phyloP scores from a whole-genome alignment of 2,888 invertebrate species.

The Autographa pulchrina region DNA sequence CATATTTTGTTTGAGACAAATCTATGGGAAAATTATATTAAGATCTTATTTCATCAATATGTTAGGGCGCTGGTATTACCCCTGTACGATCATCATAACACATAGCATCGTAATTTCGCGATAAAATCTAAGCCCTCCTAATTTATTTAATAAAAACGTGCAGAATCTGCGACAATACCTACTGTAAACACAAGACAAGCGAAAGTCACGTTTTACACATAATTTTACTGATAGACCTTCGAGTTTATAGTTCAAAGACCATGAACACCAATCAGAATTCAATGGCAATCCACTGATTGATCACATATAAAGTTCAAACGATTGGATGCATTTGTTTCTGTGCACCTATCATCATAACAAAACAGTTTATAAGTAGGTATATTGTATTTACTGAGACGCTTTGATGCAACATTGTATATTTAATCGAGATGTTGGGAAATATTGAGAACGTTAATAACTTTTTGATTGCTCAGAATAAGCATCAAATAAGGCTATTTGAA shows the following conservation, averaged over 20 bases:
- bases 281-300: constrained; percentile 43
- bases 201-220: constrained; percentile 39
- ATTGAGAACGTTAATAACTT: constrained; percentile 2
- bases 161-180: neutral
- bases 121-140: no score
- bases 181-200: neutral
- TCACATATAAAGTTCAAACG: constrained; percentile 30
- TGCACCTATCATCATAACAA: neutral
- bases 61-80: no score
- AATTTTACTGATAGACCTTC: constrained; percentile 25
- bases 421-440: constrained; percentile 4
- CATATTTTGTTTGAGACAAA: no score
- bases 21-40: no score
- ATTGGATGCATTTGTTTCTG: constrained; percentile 22
- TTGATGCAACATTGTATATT: constrained; percentile 1
- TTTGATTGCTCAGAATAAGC: constrained; percentile 4
- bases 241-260: constrained; percentile 32
- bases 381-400: neutral
- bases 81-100: no score
- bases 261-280: constrained; percentile 44
- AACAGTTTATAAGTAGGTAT: neutral
- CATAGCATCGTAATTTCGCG: no score
- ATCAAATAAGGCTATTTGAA: neutral
- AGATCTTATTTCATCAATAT: no score
- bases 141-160: neutral